Evolutionary conservation across 1,140 invertebrate genomes (phyloP).

Genomic region (Eupeodes corollae): DNA sequence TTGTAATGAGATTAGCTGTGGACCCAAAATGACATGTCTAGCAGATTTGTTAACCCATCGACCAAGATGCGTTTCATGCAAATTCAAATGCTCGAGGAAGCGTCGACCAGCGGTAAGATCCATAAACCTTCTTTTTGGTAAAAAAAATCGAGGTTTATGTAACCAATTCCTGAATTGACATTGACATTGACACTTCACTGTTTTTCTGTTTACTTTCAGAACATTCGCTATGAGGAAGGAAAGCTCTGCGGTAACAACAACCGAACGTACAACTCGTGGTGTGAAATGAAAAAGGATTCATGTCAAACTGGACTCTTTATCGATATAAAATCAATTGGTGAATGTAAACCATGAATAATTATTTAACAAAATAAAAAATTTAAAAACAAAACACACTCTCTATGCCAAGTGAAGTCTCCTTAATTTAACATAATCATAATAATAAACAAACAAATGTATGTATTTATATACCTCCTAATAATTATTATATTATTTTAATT

Average conservation of each 20-base stretch:
- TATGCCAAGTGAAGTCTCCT: constrained; percentile 13
- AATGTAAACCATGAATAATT: constrained; percentile 39
- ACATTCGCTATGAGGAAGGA: constrained; percentile 12
- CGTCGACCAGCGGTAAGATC: constrained; percentile 22
- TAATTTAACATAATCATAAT: constrained; percentile 11
- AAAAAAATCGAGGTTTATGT: background rate
- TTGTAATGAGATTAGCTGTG: constrained; percentile 62
- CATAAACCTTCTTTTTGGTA: background rate
- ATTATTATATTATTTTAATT: constrained; percentile 9
- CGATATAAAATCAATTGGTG: constrained; percentile 60
- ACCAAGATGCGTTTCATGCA: constrained; percentile 68
- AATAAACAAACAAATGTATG: background rate
- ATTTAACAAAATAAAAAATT: background rate
- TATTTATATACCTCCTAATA: too few relatives aligned
- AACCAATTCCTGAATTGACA: too few relatives aligned
- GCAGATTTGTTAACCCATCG: constrained; percentile 54
- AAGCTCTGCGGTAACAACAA: constrained; percentile 71
- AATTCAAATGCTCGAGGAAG: constrained; percentile 36
- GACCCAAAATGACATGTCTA: constrained; percentile 62
- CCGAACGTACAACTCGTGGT: constrained; percentile 75
- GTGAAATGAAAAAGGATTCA: constrained; percentile 72
- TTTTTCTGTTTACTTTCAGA: constrained; percentile 3
- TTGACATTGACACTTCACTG: too few relatives aligned
- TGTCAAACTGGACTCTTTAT: constrained; percentile 70
- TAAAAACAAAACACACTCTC: too few relatives aligned